A percentile compares a stretch with the other conserved stretches of the same genome.
These are phyloP conservation scores for Perca fluviatilis DNA, from an alignment of 2,113 vertebrate genomes.

Conservation along the genomic window DNA sequence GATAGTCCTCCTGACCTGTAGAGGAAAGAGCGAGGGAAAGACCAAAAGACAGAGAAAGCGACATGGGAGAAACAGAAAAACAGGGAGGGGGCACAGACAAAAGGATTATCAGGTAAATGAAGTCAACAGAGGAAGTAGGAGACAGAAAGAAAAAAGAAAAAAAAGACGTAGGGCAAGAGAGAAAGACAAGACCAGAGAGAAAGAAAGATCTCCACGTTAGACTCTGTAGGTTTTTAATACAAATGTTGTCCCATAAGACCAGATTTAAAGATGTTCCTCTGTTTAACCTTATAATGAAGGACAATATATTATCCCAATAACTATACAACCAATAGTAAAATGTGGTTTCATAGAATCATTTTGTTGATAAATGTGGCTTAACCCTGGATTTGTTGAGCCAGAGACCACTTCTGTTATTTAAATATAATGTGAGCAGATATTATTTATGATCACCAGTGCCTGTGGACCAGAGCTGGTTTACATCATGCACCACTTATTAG, in stretches of 20 bases:
- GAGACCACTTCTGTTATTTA: conserved; percentile 66
- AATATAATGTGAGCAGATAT: conserved; percentile 63
- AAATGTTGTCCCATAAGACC: neutral
- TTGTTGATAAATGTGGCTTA: conserved; percentile 60
- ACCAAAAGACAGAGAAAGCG: neutral
- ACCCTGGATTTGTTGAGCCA: conserved; percentile 58
- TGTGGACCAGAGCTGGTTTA: conserved; percentile 58
- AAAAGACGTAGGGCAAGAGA: neutral
- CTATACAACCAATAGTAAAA: neutral
- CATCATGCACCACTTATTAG: conserved; percentile 52
- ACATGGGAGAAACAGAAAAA: neutral
- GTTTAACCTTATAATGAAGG: neutral
- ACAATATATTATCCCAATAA: conserved; percentile 1
- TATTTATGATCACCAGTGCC: conserved; percentile 47
- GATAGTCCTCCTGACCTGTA: conserved; percentile 95
- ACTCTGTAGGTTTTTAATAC: neutral
- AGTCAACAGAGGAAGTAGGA: neutral
- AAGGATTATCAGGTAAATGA: conserved; percentile 3
- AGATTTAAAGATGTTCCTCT: neutral
- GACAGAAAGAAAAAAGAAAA: neutral
- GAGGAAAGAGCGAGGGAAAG: neutral
- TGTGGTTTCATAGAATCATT: conserved; percentile 51
- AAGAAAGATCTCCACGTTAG: conserved; percentile 3
- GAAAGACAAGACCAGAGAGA: neutral
- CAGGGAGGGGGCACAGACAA: neutral